Evolutionary conservation across 2,888 invertebrate species (phyloP).

Genomic region (Oasisia sp.): DNA sequence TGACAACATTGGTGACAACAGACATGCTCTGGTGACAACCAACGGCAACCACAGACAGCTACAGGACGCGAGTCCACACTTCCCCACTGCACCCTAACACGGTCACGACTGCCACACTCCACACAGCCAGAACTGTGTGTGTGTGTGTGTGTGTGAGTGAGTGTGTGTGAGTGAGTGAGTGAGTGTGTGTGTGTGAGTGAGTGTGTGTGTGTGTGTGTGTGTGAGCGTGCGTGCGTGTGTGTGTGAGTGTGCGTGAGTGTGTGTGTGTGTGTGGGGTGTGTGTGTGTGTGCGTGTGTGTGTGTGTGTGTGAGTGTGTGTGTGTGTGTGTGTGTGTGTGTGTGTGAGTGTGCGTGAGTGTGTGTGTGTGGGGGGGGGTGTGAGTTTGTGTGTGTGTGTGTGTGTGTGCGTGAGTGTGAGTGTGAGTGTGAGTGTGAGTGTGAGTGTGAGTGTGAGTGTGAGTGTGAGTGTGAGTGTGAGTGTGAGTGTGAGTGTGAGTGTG

Average conservation of each 20-base stretch:
- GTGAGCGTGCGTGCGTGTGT: not conserved
- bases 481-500: not conserved
- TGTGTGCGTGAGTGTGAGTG: not conserved
- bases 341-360: not conserved
- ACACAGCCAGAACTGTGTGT: not conserved
- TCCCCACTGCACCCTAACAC: not conserved
- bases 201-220: not conserved
- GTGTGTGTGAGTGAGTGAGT: not conserved
- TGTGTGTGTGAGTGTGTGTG: not conserved
- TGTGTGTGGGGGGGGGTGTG: not conserved
- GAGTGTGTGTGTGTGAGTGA: not conserved
- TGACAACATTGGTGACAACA: slow-evolving; percentile 10
- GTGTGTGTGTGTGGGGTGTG: not conserved
- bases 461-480: not conserved
- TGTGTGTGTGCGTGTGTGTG: too few species aligned
- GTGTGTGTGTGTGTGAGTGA: not conserved
- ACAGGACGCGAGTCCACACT: not conserved
- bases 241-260: not conserved
- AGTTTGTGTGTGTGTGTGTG: not conserved
- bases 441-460: not conserved
- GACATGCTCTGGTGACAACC: slow-evolving; percentile 17
- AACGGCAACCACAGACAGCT: slow-evolving; percentile 17
- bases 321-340: not conserved
- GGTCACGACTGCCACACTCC: not conserved
- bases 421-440: not conserved